Conservation (phyloP, 2,888 invertebrate species). For the Poecilobothrus nobilitatus region DNA sequence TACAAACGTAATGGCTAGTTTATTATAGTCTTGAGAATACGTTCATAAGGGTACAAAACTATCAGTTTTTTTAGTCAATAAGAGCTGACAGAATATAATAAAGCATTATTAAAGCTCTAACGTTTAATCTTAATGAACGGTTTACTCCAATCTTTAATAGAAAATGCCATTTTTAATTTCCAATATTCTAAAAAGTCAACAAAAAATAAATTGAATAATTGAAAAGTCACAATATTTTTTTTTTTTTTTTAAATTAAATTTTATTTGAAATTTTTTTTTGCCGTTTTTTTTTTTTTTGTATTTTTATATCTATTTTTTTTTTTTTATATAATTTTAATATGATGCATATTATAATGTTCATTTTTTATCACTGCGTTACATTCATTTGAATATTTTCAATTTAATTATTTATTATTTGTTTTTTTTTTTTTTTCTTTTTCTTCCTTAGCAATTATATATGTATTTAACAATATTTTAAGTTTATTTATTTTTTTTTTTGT, state of each 20-base stretch:
- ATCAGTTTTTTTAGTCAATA: too few species aligned
- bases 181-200: too few species aligned
- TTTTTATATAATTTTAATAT: conserved; percentile 12
- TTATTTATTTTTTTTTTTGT: too few species aligned
- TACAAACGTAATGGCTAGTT: too few species aligned
- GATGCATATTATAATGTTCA: conserved; percentile 11
- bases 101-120: too few species aligned
- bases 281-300: not conserved
- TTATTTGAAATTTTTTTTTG: not conserved
- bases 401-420: conserved; percentile 12
- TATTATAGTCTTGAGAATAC: too few species aligned
- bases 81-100: too few species aligned
- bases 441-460: conserved; percentile 9
- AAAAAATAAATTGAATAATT: too few species aligned
- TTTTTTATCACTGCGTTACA: conserved; percentile 5
- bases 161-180: too few species aligned
- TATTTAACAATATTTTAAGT: conserved; percentile 10
- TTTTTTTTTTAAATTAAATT: not conserved
- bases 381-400: conserved; percentile 12
- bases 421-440: conserved; percentile 10
- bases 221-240: not conserved
- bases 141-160: too few species aligned
- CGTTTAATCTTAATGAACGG: too few species aligned
- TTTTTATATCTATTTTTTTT: not conserved
- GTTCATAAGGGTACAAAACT: too few species aligned